Conservation (phyloP, 2,888 invertebrate genomes). For the Tigriopus californicus region DNA sequence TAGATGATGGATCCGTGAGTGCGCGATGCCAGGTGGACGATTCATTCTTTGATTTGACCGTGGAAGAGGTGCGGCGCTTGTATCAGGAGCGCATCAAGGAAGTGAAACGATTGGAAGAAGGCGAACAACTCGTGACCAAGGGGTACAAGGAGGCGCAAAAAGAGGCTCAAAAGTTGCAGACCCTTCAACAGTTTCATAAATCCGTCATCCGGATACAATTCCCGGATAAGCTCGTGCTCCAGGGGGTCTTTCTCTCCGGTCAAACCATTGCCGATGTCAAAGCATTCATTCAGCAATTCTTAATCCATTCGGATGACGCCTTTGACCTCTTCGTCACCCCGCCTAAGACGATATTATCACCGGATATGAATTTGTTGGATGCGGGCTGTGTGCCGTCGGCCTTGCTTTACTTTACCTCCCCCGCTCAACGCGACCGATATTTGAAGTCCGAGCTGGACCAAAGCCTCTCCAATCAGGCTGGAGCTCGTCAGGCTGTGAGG, state of each 20-base stretch:
- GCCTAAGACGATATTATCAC: neutral
- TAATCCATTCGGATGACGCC: neutral
- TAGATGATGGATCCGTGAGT: neutral
- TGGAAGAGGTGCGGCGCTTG: neutral
- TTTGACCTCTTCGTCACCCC: slow-evolving; percentile 3
- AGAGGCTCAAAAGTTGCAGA: neutral
- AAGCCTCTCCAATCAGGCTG: neutral
- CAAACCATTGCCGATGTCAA: neutral
- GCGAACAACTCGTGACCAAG: neutral
- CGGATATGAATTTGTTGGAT: neutral
- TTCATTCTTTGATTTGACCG: neutral
- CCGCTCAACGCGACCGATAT: neutral
- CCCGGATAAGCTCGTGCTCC: neutral
- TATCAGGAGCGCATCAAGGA: neutral
- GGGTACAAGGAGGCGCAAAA: neutral
- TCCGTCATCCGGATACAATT: slow-evolving; percentile 7
- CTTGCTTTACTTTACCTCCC: neutral
- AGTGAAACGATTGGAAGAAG: neutral
- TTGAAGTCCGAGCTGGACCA: neutral
- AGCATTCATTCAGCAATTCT: neutral
- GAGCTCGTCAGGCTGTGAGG: neutral
- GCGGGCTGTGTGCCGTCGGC: neutral
- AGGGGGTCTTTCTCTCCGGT: neutral
- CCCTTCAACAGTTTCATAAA: neutral
- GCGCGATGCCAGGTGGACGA: neutral